Evolutionary conservation across 2,888 invertebrate genomes (phyloP).

Genomic region (Stenolophus ochropezus): DNA sequence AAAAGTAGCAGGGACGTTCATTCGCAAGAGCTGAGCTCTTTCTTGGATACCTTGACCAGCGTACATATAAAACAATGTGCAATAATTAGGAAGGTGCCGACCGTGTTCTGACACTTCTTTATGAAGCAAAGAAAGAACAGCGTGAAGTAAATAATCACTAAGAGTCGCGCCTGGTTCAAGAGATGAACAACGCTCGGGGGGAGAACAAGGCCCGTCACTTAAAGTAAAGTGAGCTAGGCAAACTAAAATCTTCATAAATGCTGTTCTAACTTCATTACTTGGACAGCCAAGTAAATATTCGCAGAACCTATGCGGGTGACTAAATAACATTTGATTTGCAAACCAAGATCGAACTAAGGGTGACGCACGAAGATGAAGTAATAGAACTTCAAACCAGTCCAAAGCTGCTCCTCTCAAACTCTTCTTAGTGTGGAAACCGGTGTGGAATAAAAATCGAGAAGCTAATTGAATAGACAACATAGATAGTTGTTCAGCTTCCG

Average conservation of each 20-base stretch:
- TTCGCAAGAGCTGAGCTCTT: slow-evolving; percentile 79
- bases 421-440: slow-evolving; percentile 97
- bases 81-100: slow-evolving; percentile 94
- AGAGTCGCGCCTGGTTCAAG: slow-evolving; percentile 80
- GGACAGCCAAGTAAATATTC: slow-evolving; percentile 96
- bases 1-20: slow-evolving; percentile 93
- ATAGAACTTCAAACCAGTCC: slow-evolving; percentile 93
- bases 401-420: slow-evolving; percentile 91
- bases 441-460: slow-evolving; percentile 94
- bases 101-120: slow-evolving; percentile 90
- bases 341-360: slow-evolving; percentile 93
- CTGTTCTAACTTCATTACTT: slow-evolving; percentile 92
- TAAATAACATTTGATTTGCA: slow-evolving; percentile 90
- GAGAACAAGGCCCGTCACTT: slow-evolving; percentile 85
- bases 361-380: slow-evolving; percentile 87
- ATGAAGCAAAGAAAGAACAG: slow-evolving; percentile 83
- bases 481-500: slow-evolving; percentile 91
- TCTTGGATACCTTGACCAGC: slow-evolving; percentile 83
- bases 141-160: slow-evolving; percentile 86
- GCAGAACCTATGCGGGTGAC: slow-evolving; percentile 89
- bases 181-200: slow-evolving; percentile 75
- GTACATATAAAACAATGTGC: slow-evolving; percentile 94
- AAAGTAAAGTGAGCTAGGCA: slow-evolving; percentile 93
- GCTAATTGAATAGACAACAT: slow-evolving; percentile 93
- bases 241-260: slow-evolving; percentile 94